These are phyloP conservation scores for Iphiclides podalirius DNA, from an alignment of 2,888 invertebrate species.

Conservation along the genomic window DNA sequence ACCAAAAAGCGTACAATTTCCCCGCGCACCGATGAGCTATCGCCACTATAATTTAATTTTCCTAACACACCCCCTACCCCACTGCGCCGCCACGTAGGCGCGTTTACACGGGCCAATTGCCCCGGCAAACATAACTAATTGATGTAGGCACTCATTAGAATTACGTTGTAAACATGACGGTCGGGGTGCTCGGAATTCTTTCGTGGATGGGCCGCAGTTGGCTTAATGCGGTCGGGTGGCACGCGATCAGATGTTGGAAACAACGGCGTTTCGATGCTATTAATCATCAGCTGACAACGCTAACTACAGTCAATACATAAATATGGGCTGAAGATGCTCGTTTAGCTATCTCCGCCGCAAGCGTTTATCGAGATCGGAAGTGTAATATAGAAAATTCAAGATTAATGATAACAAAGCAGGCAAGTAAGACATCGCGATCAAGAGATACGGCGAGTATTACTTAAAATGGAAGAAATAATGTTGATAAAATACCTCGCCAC, in stretches of 20 bases:
- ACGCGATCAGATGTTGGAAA: constrained; percentile 16
- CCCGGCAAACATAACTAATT: constrained; percentile 53
- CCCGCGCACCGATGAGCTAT: constrained; percentile 31
- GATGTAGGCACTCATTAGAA: constrained; percentile 51
- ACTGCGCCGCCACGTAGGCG: constrained; percentile 30
- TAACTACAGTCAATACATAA: neutral
- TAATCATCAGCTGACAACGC: neutral
- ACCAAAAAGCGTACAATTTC: constrained; percentile 16
- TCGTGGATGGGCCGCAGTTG: constrained; percentile 17
- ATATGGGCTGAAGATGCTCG: neutral
- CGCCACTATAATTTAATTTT: constrained; percentile 52
- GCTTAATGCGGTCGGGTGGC: constrained; percentile 11
- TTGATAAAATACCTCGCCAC: no score
- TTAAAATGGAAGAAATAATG: no score
- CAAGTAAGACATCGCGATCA: no score
- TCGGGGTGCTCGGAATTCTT: constrained; percentile 29
- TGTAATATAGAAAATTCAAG: no score
- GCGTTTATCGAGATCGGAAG: no score
- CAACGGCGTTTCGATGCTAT: constrained; percentile 8
- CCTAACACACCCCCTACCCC: constrained; percentile 37
- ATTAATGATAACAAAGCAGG: no score
- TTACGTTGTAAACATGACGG: constrained; percentile 41
- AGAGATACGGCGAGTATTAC: no score
- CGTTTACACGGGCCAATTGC: constrained; percentile 35
- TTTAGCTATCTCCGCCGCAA: neutral